phyloP scores from a whole-genome alignment of 2,113 vertebrate genomes.

The Capreolus pygargus region DNA sequence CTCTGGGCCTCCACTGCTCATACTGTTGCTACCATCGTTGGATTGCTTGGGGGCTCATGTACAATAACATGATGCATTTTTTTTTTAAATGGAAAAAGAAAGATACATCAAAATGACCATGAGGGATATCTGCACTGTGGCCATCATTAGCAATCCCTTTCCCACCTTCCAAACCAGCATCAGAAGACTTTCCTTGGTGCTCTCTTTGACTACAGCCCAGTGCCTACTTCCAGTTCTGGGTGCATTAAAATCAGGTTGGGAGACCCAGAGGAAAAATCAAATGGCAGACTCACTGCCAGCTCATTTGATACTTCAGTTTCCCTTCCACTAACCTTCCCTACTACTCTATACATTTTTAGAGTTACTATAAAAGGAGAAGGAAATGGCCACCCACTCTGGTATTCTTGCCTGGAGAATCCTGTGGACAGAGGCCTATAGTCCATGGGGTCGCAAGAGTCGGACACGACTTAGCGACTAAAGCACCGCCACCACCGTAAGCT shows the following conservation, averaged over 20 bases:
- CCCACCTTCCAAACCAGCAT: background rate
- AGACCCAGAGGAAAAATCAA: background rate
- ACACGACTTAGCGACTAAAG: background rate
- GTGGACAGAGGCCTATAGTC: background rate
- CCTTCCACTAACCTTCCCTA: background rate
- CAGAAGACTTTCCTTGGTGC: background rate
- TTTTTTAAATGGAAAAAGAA: background rate
- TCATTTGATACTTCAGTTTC: background rate
- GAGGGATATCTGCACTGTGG: background rate
- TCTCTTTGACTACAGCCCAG: background rate
- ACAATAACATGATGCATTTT: background rate
- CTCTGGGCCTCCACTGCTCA: background rate
- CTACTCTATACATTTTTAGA: background rate
- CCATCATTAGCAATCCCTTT: background rate
- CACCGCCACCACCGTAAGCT: background rate
- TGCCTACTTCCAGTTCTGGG: background rate
- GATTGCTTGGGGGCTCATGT: background rate
- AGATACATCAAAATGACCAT: background rate
- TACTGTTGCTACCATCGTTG: accelerated
- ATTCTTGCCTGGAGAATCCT: background rate
- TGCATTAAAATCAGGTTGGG: background rate
- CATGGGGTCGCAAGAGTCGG: accelerated
- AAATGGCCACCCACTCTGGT: background rate
- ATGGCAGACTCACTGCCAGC: background rate
- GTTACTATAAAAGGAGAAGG: background rate